Conservation (phyloP, 2,797 vertebrate species). For the Threskiornis aethiopicus region DNA sequence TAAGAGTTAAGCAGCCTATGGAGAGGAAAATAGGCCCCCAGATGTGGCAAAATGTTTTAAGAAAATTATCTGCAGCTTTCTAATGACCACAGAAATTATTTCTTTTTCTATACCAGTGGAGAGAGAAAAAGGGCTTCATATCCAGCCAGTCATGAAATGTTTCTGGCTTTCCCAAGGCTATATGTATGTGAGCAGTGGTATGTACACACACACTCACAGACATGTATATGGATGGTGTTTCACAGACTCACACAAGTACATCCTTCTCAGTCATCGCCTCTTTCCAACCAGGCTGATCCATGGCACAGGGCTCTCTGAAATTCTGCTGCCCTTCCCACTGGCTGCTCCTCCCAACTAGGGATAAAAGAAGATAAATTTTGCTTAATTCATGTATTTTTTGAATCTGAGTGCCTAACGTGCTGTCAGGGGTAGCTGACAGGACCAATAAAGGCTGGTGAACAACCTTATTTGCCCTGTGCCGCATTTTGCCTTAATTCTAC, state of each 20-base stretch:
- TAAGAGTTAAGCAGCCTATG: slow-evolving; percentile 55
- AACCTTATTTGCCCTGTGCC: background rate
- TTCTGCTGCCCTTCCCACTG: background rate
- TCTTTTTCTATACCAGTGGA: background rate
- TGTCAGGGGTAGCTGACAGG: background rate
- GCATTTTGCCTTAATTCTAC: background rate
- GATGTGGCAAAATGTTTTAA: slow-evolving; percentile 33
- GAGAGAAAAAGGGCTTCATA: background rate
- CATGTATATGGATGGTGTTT: background rate
- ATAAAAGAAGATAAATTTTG: background rate
- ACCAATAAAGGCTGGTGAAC: background rate
- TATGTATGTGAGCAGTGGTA: background rate
- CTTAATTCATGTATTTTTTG: background rate
- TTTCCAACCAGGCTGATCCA: background rate
- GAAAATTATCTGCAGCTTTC: slow-evolving; percentile 44
- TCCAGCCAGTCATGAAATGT: background rate
- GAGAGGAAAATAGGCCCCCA: slow-evolving; percentile 48
- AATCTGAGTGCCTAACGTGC: background rate
- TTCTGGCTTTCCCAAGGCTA: background rate
- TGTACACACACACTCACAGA: background rate
- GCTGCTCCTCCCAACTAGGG: background rate
- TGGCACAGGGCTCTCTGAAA: background rate
- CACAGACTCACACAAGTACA: background rate
- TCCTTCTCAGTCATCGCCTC: background rate
- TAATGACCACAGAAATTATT: slow-evolving; percentile 25